Conservation (phyloP, 2,797 vertebrate species). For the Channallabes apus region DNA sequence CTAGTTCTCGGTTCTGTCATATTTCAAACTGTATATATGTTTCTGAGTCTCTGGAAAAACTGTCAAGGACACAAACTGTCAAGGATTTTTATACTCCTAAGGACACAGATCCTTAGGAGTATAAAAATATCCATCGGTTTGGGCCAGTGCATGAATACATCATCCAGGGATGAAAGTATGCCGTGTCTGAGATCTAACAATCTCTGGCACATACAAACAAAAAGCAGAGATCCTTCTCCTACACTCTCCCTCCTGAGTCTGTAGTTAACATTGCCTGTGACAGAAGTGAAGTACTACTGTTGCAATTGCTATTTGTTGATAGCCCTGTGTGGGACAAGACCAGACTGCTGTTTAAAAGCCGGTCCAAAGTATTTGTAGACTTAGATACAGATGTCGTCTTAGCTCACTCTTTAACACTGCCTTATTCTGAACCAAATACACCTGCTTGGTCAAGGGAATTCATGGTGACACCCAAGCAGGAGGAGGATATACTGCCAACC, state of each 20-base stretch:
- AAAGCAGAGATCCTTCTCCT: not conserved
- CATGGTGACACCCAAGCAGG: not conserved
- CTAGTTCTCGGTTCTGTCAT: not conserved
- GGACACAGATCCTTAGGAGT: not conserved
- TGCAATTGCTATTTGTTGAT: conserved; percentile 25
- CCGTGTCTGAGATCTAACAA: not conserved
- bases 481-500: not conserved
- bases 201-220: not conserved
- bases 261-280: conserved; percentile 92
- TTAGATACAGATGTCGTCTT: not conserved
- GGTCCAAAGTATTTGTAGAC: not conserved
- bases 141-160: not conserved
- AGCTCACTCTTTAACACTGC: not conserved
- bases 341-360: not conserved
- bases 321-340: conserved; percentile 6
- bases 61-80: not conserved
- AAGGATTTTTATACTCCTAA: too few relatives aligned
- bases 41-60: not conserved
- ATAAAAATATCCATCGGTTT: not conserved
- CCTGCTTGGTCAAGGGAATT: not conserved
- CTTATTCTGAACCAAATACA: not conserved
- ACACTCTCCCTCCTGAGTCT: conserved; percentile 74
- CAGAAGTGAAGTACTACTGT: conserved; percentile 56
- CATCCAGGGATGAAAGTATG: not conserved
- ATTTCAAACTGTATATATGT: conserved; percentile 4